Conservation (phyloP, 2,888 invertebrate genomes). For the Erebia palarica region DNA sequence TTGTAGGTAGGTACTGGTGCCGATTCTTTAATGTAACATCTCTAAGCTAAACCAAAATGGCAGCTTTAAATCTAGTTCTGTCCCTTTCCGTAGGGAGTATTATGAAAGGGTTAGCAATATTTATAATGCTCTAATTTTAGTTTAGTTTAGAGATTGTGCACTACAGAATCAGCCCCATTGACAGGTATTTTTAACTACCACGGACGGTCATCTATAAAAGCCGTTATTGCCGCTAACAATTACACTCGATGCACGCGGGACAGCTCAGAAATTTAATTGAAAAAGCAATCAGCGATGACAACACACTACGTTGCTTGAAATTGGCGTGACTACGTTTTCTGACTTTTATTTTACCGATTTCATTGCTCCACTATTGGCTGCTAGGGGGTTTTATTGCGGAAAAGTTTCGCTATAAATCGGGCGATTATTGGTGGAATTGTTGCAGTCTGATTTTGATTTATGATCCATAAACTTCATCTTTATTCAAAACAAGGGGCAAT, state of each 20-base stretch:
- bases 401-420: conserved; percentile 18
- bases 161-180: too few species aligned
- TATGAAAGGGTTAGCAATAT: too few species aligned
- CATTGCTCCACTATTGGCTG: conserved; percentile 33
- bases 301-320: conserved; percentile 39
- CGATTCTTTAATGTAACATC: too few species aligned
- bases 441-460: conserved; percentile 11
- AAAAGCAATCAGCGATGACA: conserved; percentile 57
- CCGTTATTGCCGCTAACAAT: conserved; percentile 17
- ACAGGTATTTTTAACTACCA: conserved; percentile 2
- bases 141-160: too few species aligned
- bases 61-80: too few species aligned
- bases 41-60: too few species aligned
- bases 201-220: conserved; percentile 7
- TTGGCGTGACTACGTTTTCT: conserved; percentile 34
- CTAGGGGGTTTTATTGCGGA: conserved; percentile 32
- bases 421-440: conserved; percentile 20
- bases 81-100: too few species aligned
- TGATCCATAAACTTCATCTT: too few species aligned
- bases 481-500: too few species aligned
- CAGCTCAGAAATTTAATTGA: conserved; percentile 53
- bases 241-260: conserved; percentile 24
- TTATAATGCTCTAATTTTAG: too few species aligned
- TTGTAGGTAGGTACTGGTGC: too few species aligned
- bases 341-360: conserved; percentile 33